Base-by-base conservation (phyloP, 2,888 invertebrate species). In the Aleiodes testaceus region DNA sequence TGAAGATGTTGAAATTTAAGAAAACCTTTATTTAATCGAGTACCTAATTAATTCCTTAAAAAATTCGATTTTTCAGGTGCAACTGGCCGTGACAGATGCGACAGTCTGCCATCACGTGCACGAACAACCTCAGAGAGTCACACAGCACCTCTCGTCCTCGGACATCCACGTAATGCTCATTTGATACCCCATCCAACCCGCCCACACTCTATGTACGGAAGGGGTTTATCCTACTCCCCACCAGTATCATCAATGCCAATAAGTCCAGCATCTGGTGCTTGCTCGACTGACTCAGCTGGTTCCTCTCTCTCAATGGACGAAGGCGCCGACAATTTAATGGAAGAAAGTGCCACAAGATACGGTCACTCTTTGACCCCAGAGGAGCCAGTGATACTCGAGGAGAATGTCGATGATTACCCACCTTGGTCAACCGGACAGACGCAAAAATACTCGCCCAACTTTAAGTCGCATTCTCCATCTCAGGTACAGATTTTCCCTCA, bases 91-190 rank as follows among this genome's bases (percentile, higher is more conserved):
- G 94, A 93, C 79, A 91, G 95, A 72, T 94, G 94, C 86, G 95
- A 95, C 87, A 95, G 95, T 83, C 91, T 96, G 90, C 95, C 95
- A 3, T 92, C 94, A 12, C 89, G 95, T 73, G 91, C 93, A 45
- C 90, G 93, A 45, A 92, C 92, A 12, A 89, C 90, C 52, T 92
- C 91, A 80, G 93, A 93, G 82, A 90, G 91, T 72, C 88, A 87
- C 69, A 84, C 85, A 0, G 42, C 77, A 9, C 79, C 88, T 6
- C 80, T 87, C 77, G 84, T 81, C 79, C 81, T 80, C 22, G 84
- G 82, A 50, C 82, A 88, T 77, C 79, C 84, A 18, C 85, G 88
- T 77, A 86, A 87, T 66, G 84, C 88, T 66, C 87, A 89, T 66
- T 82, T 88, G 74, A 84, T 87, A 77, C 84, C 88, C 74, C 87